These are phyloP conservation scores for Alectoris magna DNA, from an alignment of 2,797 vertebrate genomes.

Conservation along the genomic window DNA sequence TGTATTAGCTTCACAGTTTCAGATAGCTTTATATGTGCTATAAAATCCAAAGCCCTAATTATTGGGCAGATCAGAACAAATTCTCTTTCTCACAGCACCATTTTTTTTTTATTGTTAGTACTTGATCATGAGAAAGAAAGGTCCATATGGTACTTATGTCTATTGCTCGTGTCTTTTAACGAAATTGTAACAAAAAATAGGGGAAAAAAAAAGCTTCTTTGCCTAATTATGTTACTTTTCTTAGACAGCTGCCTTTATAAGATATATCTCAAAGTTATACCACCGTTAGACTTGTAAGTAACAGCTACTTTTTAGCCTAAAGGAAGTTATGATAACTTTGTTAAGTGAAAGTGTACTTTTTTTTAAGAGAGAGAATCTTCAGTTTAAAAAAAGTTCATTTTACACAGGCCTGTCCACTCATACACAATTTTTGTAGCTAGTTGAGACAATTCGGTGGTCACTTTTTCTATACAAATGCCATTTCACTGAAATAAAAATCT, in stretches of 20 bases:
- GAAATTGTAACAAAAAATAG: background rate
- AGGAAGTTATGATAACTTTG: background rate
- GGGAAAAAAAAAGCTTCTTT: background rate
- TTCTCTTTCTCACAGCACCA: background rate
- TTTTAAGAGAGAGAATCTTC: background rate
- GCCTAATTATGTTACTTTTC: background rate
- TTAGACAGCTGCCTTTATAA: background rate
- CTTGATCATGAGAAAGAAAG: background rate
- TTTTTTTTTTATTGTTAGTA: background rate
- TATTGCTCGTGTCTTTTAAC: background rate
- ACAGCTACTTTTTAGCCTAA: background rate
- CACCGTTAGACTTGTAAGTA: background rate
- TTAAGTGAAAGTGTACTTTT: background rate
- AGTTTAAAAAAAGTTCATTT: background rate
- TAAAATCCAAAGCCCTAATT: background rate
- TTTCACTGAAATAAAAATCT: background rate
- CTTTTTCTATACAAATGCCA: background rate
- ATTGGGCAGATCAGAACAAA: background rate
- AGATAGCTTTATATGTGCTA: background rate
- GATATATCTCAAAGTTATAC: background rate
- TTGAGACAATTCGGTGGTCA: background rate
- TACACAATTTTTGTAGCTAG: background rate
- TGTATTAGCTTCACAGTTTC: background rate
- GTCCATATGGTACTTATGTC: background rate
- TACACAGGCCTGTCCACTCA: background rate